These are phyloP conservation scores for Wasmannia auropunctata DNA, from an alignment of 1,140 invertebrate species.

Conservation along the genomic window DNA sequence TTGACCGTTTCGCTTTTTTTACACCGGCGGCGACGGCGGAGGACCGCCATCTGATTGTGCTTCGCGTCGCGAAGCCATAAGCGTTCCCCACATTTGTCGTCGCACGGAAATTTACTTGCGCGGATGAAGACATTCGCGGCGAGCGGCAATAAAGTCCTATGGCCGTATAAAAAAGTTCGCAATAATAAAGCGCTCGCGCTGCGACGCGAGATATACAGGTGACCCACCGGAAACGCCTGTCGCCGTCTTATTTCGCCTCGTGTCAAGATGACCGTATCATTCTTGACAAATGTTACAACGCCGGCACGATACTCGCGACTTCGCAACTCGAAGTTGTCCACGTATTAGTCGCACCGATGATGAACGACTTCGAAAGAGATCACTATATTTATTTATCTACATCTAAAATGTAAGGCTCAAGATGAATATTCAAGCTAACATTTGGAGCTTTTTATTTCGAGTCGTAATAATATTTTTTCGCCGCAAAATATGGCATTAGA, in stretches of 20 bases:
- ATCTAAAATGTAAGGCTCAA: slow-evolving; percentile 1
- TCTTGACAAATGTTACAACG: slow-evolving; percentile 27
- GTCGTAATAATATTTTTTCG: neutral
- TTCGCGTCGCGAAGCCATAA: neutral
- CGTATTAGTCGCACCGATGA: neutral
- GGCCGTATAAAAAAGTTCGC: slow-evolving; percentile 12
- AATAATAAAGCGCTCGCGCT: slow-evolving; percentile 12
- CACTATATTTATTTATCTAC: neutral
- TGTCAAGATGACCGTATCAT: slow-evolving; percentile 26
- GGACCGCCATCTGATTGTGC: neutral
- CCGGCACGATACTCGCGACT: neutral
- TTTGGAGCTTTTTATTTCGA: neutral
- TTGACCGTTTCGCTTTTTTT: neutral
- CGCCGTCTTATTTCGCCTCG: slow-evolving; percentile 10
- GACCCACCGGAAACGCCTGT: slow-evolving; percentile 47
- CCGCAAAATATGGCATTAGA: too few species aligned
- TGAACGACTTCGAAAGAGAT: neutral
- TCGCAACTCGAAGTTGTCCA: neutral
- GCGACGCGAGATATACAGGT: neutral
- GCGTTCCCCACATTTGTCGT: neutral
- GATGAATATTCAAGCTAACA: neutral
- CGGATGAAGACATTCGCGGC: slow-evolving; percentile 24
- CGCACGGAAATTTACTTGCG: neutral
- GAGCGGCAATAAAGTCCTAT: neutral
- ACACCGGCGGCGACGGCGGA: neutral